Evolutionary conservation across 1,140 invertebrate species (phyloP).

Genomic region (Apis cerana): DNA sequence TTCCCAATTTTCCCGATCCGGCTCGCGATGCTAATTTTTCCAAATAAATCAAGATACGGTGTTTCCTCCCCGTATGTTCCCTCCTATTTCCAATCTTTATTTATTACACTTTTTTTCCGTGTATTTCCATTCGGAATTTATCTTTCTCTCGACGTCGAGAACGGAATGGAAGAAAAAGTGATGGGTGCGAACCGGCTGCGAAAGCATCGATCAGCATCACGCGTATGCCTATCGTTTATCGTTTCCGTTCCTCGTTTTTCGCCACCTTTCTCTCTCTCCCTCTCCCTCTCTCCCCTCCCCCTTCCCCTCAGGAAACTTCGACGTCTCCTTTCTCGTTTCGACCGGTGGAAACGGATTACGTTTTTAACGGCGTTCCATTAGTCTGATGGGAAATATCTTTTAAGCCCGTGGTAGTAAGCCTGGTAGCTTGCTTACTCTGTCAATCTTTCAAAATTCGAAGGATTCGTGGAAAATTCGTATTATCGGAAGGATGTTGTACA

Average conservation of each 20-base stretch:
- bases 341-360: constrained; percentile 8
- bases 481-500: too few relatives aligned
- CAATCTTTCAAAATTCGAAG: not conserved
- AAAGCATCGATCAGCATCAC: constrained; percentile 30
- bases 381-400: not conserved
- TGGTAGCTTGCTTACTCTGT: not conserved
- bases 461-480: too few relatives aligned
- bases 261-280: too few relatives aligned
- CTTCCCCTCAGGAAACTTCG: not conserved
- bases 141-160: not conserved
- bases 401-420: not conserved
- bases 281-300: too few relatives aligned
- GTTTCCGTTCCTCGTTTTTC: not conserved
- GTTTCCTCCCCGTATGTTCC: too few relatives aligned
- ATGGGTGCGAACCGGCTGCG: not conserved
- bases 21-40: not conserved
- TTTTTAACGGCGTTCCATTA: constrained; percentile 31
- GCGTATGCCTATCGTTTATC: constrained; percentile 27
- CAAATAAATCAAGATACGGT: constrained; percentile 1
- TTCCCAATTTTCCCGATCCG: too few relatives aligned
- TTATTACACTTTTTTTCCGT: not conserved
- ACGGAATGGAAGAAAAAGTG: not conserved
- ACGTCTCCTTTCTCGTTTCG: constrained; percentile 19
- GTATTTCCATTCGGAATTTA: not conserved
- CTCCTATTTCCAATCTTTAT: not conserved